Percentiles rank a stretch among this genome's conserved stretches.
Evolutionary conservation across 2,113 vertebrate species (phyloP).

Genomic region (Perca flavescens): DNA sequence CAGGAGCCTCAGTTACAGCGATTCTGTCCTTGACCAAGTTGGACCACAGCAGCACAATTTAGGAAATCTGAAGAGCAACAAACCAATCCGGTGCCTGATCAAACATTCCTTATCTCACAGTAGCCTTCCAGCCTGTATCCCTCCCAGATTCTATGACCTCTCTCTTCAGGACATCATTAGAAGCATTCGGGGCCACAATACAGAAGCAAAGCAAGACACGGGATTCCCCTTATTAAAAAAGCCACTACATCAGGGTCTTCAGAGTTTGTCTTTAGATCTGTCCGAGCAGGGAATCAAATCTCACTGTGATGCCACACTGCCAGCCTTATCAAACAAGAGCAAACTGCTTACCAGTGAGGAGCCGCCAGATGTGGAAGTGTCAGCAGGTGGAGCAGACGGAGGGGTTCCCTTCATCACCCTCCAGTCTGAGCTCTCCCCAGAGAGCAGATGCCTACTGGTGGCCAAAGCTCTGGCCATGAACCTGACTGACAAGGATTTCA

Average conservation of each 20-base stretch:
- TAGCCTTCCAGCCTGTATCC: constrained; percentile 60
- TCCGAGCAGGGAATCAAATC: constrained; percentile 56
- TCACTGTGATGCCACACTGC: constrained; percentile 7
- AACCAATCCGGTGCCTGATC: constrained; percentile 60
- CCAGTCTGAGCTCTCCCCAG: constrained; percentile 85
- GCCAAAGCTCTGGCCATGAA: constrained; percentile 90
- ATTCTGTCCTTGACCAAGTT: constrained; percentile 88
- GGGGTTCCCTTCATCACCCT: constrained; percentile 77
- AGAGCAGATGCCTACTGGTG: constrained; percentile 87
- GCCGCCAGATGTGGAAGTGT: constrained; percentile 24
- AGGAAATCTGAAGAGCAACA: constrained; percentile 78
- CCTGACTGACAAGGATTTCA: constrained; percentile 83
- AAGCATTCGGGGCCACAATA: constrained; percentile 71
- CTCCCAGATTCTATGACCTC: constrained; percentile 5
- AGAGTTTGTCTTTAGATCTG: constrained; percentile 87
- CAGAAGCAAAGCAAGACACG: constrained; percentile 60
- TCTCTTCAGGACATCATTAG: constrained; percentile 57
- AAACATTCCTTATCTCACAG: constrained; percentile 78
- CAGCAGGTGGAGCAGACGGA: constrained; percentile 15
- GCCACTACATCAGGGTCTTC: constrained; percentile 79
- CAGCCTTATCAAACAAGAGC: constrained; percentile 26
- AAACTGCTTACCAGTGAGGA: neutral
- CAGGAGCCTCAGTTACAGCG: constrained; percentile 91
- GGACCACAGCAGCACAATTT: constrained; percentile 63
- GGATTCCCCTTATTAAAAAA: constrained; percentile 67